phyloP scores from a whole-genome alignment of 2,113 vertebrate genomes.

The Platanista minor region DNA sequence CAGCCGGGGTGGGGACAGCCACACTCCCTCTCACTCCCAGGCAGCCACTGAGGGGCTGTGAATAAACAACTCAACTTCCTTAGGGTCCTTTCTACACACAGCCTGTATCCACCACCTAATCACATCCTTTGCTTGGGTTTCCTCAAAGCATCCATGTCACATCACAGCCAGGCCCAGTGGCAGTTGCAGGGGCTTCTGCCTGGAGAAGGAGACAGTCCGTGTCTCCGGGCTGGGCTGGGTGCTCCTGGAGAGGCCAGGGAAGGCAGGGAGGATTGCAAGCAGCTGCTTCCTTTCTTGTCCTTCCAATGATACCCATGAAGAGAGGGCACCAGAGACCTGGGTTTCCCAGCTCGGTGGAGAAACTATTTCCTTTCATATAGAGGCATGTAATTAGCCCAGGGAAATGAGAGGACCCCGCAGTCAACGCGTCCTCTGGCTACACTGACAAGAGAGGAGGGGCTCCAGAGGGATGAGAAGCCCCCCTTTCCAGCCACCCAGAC shows the following conservation, averaged over 20 bases:
- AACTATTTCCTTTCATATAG: slow-evolving; percentile 55
- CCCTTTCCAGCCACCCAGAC: not conserved
- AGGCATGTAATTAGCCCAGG: slow-evolving; percentile 37
- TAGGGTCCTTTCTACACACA: not conserved
- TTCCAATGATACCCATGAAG: not conserved
- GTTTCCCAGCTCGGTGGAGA: slow-evolving; percentile 54
- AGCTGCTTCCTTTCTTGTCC: slow-evolving; percentile 31
- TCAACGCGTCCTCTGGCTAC: not conserved
- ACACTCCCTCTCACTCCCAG: not conserved
- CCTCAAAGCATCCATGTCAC: not conserved
- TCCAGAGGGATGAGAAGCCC: not conserved
- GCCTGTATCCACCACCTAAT: not conserved
- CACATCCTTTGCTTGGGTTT: not conserved
- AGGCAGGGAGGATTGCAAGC: not conserved
- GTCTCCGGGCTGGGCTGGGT: not conserved
- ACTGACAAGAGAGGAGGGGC: not conserved
- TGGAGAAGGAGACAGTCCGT: not conserved
- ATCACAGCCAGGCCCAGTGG: not conserved
- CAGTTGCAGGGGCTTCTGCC: not conserved
- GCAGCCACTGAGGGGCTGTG: slow-evolving; percentile 1
- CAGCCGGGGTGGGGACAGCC: slow-evolving; percentile 13
- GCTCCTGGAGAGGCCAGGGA: not conserved
- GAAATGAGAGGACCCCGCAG: not conserved
- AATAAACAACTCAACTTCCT: not conserved
- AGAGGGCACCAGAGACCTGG: slow-evolving; percentile 19